Evolutionary conservation across 2,888 invertebrate species (phyloP), one percentile per base, ranked within the genome.

Genomic region (Ischnura elegans): DNA sequence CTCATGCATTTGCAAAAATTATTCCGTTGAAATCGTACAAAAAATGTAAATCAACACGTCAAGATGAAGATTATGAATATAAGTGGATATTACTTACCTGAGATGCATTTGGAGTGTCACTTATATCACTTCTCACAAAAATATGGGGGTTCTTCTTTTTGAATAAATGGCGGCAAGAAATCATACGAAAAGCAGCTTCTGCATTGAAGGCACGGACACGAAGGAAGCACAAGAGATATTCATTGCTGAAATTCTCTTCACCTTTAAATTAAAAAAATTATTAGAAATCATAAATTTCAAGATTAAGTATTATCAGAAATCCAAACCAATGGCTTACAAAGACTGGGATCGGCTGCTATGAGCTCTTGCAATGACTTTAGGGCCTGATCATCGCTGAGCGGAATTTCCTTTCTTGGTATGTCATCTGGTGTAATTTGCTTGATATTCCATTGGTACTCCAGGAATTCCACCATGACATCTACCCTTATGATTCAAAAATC

Each of bases 401-500:
- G 90, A 13, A 29, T 10, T 16, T 90, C 90, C 43, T 90, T 90
- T 43, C 13, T 42, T 16, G 90, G 43, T 90, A 90, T 43, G 55
- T 90, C 90, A 61, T 43, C 61, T 43, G 61, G 25, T n/a, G 90
- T 42, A 66, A 61, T 61, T 43, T 90, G 42, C 47, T 61, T 90
- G 42, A 90, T 61, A 61, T 61, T 90, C 90, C 90, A 90, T 90
- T 90, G 61, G 36, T 90, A 90, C 43, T 90, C 90, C 90, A 90
- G n/a, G 61, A 90, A 90, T 90, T 90, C 90, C 19, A 90, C 90
- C 90, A 90, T 90, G 90, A 45, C 61, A 90, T 61, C 36, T 29
- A 25, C 10, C 36, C 13, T 36, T 1, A 76, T 76, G 8, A 29
- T 13, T n/a, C 21, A 25, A 61, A n/a, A 3, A 3, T 61, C 61